These are phyloP conservation scores for Pachypanchax playfairii DNA, from an alignment of 2,113 vertebrate species.

Conservation along the genomic window DNA sequence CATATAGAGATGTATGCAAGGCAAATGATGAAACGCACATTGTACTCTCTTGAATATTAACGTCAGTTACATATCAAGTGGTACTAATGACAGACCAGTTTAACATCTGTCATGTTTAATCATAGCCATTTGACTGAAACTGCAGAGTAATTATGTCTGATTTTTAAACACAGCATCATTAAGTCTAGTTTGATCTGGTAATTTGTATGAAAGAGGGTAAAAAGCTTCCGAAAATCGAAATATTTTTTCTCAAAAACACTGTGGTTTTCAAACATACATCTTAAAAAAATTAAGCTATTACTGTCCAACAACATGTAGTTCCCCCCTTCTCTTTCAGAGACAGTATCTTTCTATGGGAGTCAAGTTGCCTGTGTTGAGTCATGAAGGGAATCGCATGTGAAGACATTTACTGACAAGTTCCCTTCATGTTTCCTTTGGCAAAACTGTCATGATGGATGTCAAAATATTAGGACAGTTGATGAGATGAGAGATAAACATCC, in stretches of 20 bases:
- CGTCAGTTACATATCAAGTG: slow-evolving; percentile 21
- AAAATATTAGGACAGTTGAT: slow-evolving; percentile 41
- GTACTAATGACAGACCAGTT: slow-evolving; percentile 5
- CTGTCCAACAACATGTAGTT: neutral
- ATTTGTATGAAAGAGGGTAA: slow-evolving; percentile 6
- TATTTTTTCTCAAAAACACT: neutral
- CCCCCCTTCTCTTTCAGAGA: neutral
- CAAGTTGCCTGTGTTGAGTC: slow-evolving; percentile 21
- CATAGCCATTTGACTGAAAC: slow-evolving; percentile 21
- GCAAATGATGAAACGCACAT: neutral
- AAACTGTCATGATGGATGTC: slow-evolving; percentile 46
- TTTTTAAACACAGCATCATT: slow-evolving; percentile 9
- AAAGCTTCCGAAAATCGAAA: neutral
- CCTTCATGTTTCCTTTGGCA: slow-evolving; percentile 32
- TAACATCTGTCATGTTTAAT: slow-evolving; percentile 32
- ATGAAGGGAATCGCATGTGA: slow-evolving; percentile 3
- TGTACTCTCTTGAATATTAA: slow-evolving; percentile 14
- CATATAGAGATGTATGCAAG: slow-evolving; percentile 27
- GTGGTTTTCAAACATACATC: slow-evolving; percentile 11
- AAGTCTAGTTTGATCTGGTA: slow-evolving; percentile 9
- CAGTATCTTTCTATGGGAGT: slow-evolving; percentile 32
- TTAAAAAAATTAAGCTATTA: too few relatives aligned
- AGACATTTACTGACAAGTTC: slow-evolving; percentile 30
- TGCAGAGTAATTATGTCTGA: slow-evolving; percentile 12
- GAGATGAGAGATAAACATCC: slow-evolving; percentile 23